Evolutionary conservation across 2,888 invertebrate species (phyloP).

Genomic region (Epiblema foenella): DNA sequence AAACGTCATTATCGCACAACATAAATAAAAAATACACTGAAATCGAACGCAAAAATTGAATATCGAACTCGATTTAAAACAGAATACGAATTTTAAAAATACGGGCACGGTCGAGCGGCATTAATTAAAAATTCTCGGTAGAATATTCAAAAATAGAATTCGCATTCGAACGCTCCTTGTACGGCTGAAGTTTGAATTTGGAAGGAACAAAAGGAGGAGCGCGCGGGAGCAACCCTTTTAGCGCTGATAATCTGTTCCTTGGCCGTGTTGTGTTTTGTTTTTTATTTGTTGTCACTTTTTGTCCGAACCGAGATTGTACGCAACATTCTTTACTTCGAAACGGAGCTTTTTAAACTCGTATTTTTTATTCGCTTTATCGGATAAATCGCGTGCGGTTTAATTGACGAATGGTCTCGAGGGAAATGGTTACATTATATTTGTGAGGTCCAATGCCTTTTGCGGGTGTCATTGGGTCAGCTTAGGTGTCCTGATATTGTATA

Average conservation of each 20-base stretch:
- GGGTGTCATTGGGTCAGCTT: conserved; percentile 25
- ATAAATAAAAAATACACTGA: conserved; percentile 81
- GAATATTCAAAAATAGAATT: conserved; percentile 85
- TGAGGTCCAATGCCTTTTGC: conserved; percentile 58
- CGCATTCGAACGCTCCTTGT: conserved; percentile 84
- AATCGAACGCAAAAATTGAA: conserved; percentile 85
- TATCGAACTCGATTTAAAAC: conserved; percentile 83
- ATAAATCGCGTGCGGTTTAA: conserved; percentile 77
- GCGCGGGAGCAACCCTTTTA: conserved; percentile 85
- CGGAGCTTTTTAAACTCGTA: conserved; percentile 81
- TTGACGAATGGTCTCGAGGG: conserved; percentile 80
- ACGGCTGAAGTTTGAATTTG: conserved; percentile 84
- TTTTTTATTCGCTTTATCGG: conserved; percentile 79
- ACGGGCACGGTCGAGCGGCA: conserved; percentile 81
- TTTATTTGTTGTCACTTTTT: conserved; percentile 85
- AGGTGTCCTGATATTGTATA: conserved; percentile 32
- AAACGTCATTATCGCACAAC: conserved; percentile 85
- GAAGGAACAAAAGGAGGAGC: conserved; percentile 83
- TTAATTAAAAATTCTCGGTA: conserved; percentile 86
- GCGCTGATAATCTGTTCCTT: conserved; percentile 85
- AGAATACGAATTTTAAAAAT: conserved; percentile 83
- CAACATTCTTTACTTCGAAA: conserved; percentile 85
- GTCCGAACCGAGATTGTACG: conserved; percentile 83
- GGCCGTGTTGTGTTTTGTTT: conserved; percentile 79
- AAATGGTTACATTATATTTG: conserved; percentile 66